A percentile compares a stretch with the other conserved stretches of the same genome.
Conservation (phyloP, 2,797 vertebrate genomes). For the Enteromius thamalakanensis region DNA sequence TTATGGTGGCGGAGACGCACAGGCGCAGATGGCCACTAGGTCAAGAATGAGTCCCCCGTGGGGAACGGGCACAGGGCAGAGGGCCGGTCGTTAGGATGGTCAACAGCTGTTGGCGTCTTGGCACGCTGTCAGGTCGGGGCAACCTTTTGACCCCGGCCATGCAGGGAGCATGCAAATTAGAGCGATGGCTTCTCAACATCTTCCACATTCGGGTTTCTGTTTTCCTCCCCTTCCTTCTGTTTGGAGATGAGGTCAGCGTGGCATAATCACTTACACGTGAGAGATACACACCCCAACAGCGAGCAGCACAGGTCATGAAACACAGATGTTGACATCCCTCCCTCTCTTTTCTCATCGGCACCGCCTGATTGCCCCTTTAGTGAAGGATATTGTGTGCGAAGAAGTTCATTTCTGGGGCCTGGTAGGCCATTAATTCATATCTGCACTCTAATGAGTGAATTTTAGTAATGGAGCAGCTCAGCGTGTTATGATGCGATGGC, state of each 20-base stretch:
- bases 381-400: constrained; percentile 53
- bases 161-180: constrained; percentile 69
- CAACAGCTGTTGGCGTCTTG: constrained; percentile 67
- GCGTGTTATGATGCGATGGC: constrained; percentile 42
- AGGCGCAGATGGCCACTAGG: constrained; percentile 45
- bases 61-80: constrained; percentile 52
- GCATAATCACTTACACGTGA: constrained; percentile 68
- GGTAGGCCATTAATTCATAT: constrained; percentile 72
- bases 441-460: constrained; percentile 49
- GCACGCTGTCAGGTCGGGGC: constrained; percentile 64
- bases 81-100: constrained; percentile 67
- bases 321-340: constrained; percentile 73
- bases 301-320: constrained; percentile 48
- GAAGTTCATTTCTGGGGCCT: constrained; percentile 18
- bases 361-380: constrained; percentile 17
- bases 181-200: constrained; percentile 3
- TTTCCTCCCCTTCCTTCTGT: constrained; percentile 12
- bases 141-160: constrained; percentile 62
- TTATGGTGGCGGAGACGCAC: constrained; percentile 43
- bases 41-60: constrained; percentile 49
- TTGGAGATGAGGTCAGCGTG: constrained; percentile 57
- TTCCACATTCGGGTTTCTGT: neutral
- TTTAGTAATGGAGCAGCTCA: constrained; percentile 42
- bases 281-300: constrained; percentile 70
- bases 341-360: constrained; percentile 58